phyloP scores from a whole-genome alignment of 2,888 invertebrate genomes.

The Argyra leucocephala region DNA sequence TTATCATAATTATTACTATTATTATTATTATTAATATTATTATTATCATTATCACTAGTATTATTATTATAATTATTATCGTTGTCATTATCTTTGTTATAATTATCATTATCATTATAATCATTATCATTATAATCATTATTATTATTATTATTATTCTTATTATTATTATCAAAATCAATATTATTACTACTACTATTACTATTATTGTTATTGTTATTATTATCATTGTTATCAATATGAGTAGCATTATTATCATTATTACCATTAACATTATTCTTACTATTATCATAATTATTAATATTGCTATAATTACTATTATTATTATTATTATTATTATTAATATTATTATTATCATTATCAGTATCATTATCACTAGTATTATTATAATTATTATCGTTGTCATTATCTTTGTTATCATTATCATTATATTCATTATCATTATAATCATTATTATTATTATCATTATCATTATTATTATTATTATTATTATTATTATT shows the following conservation, averaged over 20 bases:
- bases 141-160: neutral
- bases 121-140: neutral
- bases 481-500: neutral
- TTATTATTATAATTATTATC: conserved; percentile 15
- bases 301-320: neutral
- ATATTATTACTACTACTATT: neutral
- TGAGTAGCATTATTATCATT: neutral
- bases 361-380: too few relatives aligned
- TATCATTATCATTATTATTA: conserved; percentile 10
- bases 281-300: neutral
- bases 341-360: neutral
- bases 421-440: too few relatives aligned
- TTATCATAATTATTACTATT: conserved; percentile 16
- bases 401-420: too few relatives aligned
- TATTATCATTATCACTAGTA: conserved; percentile 17
- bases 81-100: conserved; percentile 8
- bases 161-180: neutral
- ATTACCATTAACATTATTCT: neutral
- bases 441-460: too few relatives aligned
- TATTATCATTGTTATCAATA: too few relatives aligned
- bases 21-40: conserved; percentile 14
- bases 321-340: conserved; percentile 10
- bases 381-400: too few relatives aligned
- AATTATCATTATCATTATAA: neutral
- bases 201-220: neutral